Conservation (phyloP, 1,140 invertebrate species). For the Drosophila nannoptera region DNA sequence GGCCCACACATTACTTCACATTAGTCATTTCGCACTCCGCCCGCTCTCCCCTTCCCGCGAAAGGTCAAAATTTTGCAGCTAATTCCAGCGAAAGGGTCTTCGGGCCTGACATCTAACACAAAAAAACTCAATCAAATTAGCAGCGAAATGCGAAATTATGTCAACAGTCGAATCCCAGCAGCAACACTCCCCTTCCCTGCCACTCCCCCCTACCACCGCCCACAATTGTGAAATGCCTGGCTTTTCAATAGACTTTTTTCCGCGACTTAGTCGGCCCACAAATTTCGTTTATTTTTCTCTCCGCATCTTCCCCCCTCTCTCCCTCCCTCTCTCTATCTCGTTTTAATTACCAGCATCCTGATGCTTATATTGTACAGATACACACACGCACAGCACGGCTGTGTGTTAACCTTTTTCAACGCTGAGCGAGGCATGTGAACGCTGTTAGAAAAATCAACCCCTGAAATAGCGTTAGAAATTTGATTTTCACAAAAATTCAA, state of each 20-base stretch:
- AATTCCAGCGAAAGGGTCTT: conserved; percentile 4
- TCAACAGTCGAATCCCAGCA: neutral
- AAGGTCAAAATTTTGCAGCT: conserved; percentile 11
- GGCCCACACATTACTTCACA: conserved; percentile 23
- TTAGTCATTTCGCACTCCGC: neutral
- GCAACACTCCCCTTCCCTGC: neutral
- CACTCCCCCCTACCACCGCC: neutral
- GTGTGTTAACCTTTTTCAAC: conserved; percentile 58
- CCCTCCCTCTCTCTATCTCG: conserved; percentile 11
- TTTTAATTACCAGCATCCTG: conserved; percentile 76
- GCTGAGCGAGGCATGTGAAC: conserved; percentile 17
- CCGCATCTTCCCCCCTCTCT: neutral
- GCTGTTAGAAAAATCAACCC: conserved; percentile 57
- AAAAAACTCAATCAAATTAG: conserved; percentile 75
- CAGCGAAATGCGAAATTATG: conserved; percentile 34
- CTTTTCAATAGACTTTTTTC: no score
- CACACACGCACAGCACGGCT: conserved; percentile 10
- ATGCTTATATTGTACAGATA: conserved; percentile 60
- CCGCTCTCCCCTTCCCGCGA: neutral
- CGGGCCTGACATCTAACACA: conserved; percentile 59
- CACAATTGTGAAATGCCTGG: no score
- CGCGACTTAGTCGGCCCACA: no score
- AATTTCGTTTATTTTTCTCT: no score
- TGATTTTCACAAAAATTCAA: conserved; percentile 49
- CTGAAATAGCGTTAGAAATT: conserved; percentile 63